Evolutionary conservation across 92 coral and sea anemone species (phyloP), one percentile per base, ranked within the genome.

Genomic region (Plumapathes pennacea): DNA sequence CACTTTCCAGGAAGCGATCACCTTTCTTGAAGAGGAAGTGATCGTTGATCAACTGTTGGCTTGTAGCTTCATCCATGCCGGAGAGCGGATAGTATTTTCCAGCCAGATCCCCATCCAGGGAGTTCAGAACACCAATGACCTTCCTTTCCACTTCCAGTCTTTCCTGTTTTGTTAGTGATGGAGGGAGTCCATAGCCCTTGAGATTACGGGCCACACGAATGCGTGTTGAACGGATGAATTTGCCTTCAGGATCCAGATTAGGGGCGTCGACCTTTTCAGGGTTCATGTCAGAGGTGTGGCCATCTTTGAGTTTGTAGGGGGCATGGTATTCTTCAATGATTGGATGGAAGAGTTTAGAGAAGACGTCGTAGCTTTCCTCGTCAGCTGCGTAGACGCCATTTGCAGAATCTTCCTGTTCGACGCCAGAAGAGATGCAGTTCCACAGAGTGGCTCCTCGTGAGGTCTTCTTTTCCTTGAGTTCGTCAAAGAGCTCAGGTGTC

Each of bases 21-120:
- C 95, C 95, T 34, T 86, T 84, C 77, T 86, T 90, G 75, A 90
- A 90, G 56, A 90, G 72, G 78, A 90, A 90, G 53, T 90, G 97
- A 17, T 90, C 95, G 43, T 83, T 71, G 1, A 90, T 83, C 38
- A 90, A 78, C 21, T 84, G 82, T 3, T 82, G 82, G 32, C 82
- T 71, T 2, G 90, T 82, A 32, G 64, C 59, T 38, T 90, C 94
- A 77, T 90, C 95, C 97, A 90, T 90, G 0, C 97, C 97, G 5
- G 70, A 4, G 37, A 90, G 77, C 6, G 97, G 97, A 46, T 90
- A 82, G 59, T 82, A 90, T 29, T 65, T 78, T 3, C 97, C 97
- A 2, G 83, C 77, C 39, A 90, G 67, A 26, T 90, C 97, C 0
- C 90, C 95, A 2, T 71, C 78, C 80, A 89, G 56, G 12, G 97